Percentiles rank a stretch among this genome's conserved stretches.
Evolutionary conservation across 2,113 vertebrate genomes (phyloP).

Genomic region (Canis aureus): DNA sequence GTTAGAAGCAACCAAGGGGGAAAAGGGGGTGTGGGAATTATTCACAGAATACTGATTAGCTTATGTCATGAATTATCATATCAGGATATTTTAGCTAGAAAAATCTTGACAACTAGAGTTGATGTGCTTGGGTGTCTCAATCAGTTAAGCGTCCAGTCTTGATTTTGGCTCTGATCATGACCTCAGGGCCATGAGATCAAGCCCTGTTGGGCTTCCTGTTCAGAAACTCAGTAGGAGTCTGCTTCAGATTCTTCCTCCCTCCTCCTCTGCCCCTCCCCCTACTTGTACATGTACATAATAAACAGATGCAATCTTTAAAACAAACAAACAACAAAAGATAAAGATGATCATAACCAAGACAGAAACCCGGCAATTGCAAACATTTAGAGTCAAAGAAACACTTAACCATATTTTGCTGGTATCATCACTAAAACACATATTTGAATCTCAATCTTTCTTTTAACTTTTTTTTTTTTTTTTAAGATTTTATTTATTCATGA

Average conservation of each 20-base stretch:
- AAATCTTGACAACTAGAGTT: not conserved
- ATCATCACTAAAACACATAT: not conserved
- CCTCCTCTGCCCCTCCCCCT: not conserved
- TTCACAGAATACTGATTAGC: not conserved
- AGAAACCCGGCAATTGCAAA: not conserved
- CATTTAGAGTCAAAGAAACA: not conserved
- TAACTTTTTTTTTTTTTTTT: not conserved
- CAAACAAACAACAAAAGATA: not conserved
- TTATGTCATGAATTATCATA: not conserved
- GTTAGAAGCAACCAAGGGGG: not conserved
- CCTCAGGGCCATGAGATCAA: not conserved
- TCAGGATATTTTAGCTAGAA: not conserved
- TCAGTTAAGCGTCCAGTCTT: not conserved
- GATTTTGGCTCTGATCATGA: not conserved
- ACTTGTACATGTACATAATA: not conserved
- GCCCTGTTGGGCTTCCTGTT: not conserved
- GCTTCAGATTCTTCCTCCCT: not conserved
- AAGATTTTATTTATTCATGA: no score
- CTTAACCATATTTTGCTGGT: not conserved
- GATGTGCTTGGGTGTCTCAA: not conserved
- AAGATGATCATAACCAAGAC: not conserved
- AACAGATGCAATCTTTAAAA: not conserved
- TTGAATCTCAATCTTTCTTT: not conserved
- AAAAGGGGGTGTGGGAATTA: not conserved
- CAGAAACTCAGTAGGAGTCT: not conserved